Evolutionary conservation across 2,888 invertebrate species (phyloP).

Genomic region (Syrista parreyssii): DNA sequence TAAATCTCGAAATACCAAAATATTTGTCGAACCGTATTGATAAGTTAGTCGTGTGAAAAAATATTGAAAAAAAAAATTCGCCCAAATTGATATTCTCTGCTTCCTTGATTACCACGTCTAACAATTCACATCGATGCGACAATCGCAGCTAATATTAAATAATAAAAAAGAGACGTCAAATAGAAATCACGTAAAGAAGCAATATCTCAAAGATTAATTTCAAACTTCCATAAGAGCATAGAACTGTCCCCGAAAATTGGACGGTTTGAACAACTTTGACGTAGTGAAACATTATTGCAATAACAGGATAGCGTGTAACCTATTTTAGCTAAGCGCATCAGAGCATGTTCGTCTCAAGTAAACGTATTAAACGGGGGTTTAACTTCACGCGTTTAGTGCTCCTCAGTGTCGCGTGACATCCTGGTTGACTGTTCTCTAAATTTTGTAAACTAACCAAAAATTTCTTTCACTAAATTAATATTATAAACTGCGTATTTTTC

Average conservation of each 20-base stretch:
- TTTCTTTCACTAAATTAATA: slow-evolving; percentile 13
- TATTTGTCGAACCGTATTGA: not conserved
- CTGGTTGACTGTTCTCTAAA: slow-evolving; percentile 32
- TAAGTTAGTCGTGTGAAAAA: not conserved
- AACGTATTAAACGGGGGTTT: slow-evolving; percentile 62
- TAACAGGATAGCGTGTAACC: slow-evolving; percentile 47
- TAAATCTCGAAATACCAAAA: not conserved
- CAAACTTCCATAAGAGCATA: not conserved
- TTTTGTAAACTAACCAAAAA: slow-evolving; percentile 30
- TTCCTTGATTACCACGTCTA: not conserved
- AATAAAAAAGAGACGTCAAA: not conserved
- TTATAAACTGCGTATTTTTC: too few relatives aligned
- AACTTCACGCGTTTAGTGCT: slow-evolving; percentile 57
- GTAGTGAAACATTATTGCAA: not conserved
- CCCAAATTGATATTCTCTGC: not conserved
- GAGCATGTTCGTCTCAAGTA: slow-evolving; percentile 58
- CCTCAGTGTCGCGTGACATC: slow-evolving; percentile 52
- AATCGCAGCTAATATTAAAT: not conserved
- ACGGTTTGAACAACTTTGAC: not conserved
- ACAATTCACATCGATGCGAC: not conserved
- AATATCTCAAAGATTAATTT: not conserved
- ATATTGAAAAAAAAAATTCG: not conserved
- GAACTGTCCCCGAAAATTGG: not conserved
- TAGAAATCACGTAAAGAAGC: not conserved
- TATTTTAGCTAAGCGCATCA: slow-evolving; percentile 60